Evolutionary conservation across 2,797 vertebrate genomes (phyloP), one percentile per base, ranked within the genome.

Genomic region (Halcyon badia): DNA sequence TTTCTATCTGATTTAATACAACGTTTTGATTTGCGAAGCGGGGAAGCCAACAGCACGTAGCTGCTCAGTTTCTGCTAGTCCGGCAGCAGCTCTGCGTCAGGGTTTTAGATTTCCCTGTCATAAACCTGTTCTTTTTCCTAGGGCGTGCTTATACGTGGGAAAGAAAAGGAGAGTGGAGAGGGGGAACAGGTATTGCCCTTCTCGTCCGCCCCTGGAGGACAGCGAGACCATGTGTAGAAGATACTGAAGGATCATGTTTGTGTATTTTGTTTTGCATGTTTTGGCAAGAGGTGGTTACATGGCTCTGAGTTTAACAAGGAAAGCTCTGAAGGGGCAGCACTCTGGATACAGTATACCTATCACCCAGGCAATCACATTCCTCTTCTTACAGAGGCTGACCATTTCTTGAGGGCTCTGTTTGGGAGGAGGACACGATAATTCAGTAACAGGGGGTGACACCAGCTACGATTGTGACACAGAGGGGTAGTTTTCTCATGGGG

Each of bases 391-490:
- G 37, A 76, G 48, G 31, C 25, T 65, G 57, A 51, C 0, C 37
- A 35, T 49, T 87, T 84, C 75, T 41, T 26, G 51, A 61, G 24
- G 20, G 33, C 15, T 71, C 42, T 2, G 11, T 57, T 17, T 49
- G 62, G 41, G 75, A 88, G 60, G 26, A 84, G 26, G 33, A 61
- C 16, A 15, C 3, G 2, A 49, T 54, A 65, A 21, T n/a, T 33
- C n/a, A 58, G 51, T 20, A 62, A n/a, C 0, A 1, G 52, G 33
- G 33, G 56, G 22, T 16, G 39, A 76, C 24, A 76, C 24, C 62
- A 58, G 28, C 57, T 75, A 20, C 1, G 25, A 72, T 0, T 62
- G 57, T 0, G 3, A 61, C 26, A 46, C 10, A 30, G 21, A 0
- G 9, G 17, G 30, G 6, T 14, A 19, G 28, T 31, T 65, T 81